These are phyloP conservation scores for Poecile montanus DNA, from an alignment of 2,797 vertebrate species.

Conservation along the genomic window DNA sequence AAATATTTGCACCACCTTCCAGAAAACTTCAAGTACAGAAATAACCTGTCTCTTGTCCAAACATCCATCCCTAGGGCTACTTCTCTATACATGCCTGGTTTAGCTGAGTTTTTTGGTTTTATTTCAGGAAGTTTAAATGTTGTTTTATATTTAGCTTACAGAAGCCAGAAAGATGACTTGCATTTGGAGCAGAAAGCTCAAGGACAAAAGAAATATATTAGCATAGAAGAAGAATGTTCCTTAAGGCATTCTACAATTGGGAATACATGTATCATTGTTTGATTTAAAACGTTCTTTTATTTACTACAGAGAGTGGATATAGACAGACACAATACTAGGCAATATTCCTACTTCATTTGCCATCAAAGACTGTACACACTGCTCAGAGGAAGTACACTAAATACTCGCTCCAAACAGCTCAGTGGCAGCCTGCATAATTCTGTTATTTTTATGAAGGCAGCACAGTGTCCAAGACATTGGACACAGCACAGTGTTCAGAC, in stretches of 20 bases:
- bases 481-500: no score
- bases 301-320: background rate
- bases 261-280: fast-evolving
- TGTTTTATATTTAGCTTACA: slow-evolving; percentile 6
- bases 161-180: background rate
- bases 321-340: background rate
- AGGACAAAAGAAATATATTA: background rate
- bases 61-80: background rate
- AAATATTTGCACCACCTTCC: background rate
- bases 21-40: slow-evolving; percentile 15
- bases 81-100: background rate
- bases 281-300: background rate
- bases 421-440: background rate
- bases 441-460: background rate
- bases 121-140: background rate
- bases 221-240: background rate
- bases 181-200: background rate
- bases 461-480: background rate
- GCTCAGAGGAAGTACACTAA: background rate
- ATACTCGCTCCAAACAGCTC: background rate
- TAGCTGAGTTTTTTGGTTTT: background rate
- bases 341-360: background rate
- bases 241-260: background rate
- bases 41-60: background rate
- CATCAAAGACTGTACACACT: background rate